phyloP scores from a whole-genome alignment of 2,888 invertebrate genomes.

The Embidobia sp. region DNA sequence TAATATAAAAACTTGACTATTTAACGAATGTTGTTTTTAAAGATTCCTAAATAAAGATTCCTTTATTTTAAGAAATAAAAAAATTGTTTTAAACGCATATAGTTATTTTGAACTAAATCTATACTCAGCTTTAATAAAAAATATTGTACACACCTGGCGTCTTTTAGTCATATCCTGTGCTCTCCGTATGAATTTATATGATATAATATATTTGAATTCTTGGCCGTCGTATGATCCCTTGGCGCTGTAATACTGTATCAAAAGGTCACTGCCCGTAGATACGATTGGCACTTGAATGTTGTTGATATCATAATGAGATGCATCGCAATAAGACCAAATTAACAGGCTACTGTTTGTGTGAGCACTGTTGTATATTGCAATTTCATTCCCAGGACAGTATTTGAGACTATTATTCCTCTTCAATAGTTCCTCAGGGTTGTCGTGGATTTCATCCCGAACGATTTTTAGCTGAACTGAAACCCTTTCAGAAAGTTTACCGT shows the following conservation, averaged over 20 bases:
- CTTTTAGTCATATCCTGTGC: constrained; percentile 67
- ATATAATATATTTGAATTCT: constrained; percentile 75
- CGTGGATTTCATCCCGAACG: constrained; percentile 64
- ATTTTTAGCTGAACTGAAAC: constrained; percentile 74
- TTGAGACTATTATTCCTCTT: constrained; percentile 68
- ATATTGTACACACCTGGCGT: constrained; percentile 64
- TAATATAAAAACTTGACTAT: too few relatives aligned
- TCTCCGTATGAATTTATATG: constrained; percentile 73
- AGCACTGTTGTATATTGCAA: constrained; percentile 74
- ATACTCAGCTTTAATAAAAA: too few relatives aligned
- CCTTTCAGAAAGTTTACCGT: constrained; percentile 70
- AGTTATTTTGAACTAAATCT: too few relatives aligned
- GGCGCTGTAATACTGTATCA: constrained; percentile 75
- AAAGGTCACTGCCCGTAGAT: constrained; percentile 71
- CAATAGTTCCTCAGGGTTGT: constrained; percentile 46
- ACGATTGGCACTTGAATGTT: constrained; percentile 75
- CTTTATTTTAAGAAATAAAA: too few relatives aligned
- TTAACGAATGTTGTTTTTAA: too few relatives aligned
- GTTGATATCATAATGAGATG: constrained; percentile 75
- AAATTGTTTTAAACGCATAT: too few relatives aligned
- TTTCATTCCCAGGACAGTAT: constrained; percentile 74
- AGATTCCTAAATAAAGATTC: too few relatives aligned
- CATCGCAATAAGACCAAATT: constrained; percentile 76
- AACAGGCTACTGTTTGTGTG: constrained; percentile 71
- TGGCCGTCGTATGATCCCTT: constrained; percentile 75